These are phyloP conservation scores for Seladonia tumulorum DNA, from an alignment of 2,888 invertebrate species.

Conservation along the genomic window DNA sequence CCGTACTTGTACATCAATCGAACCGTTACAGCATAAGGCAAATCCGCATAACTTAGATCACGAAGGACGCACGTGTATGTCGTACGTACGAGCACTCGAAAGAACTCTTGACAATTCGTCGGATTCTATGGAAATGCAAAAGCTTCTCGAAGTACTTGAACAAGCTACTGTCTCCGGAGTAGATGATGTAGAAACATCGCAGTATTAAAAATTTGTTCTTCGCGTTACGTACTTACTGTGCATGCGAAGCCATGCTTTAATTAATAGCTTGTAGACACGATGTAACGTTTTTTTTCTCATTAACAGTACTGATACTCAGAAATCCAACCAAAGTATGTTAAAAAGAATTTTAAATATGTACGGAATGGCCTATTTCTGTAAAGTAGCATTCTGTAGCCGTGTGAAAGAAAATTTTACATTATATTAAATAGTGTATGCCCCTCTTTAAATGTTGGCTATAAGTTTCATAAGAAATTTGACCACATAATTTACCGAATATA, in stretches of 20 bases:
- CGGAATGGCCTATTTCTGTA: conserved; percentile 47
- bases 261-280: conserved; percentile 55
- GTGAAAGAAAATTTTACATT: conserved; percentile 45
- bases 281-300: conserved; percentile 48
- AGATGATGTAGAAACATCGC: conserved; percentile 79
- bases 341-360: conserved; percentile 46
- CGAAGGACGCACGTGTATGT: conserved; percentile 92
- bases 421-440: conserved; percentile 32
- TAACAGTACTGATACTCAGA: conserved; percentile 54
- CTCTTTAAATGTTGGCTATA: conserved; percentile 52
- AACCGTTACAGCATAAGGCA: conserved; percentile 92
- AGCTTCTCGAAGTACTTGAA: conserved; percentile 80
- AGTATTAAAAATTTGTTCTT: conserved; percentile 78
- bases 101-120: conserved; percentile 80
- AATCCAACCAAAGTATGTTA: conserved; percentile 60
- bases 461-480: conserved; percentile 55
- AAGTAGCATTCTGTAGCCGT: conserved; percentile 32
- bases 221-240: conserved; percentile 70
- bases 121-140: conserved; percentile 82
- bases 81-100: conserved; percentile 89
- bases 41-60: conserved; percentile 96
- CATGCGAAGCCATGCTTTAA: conserved; percentile 55
- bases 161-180: conserved; percentile 80
- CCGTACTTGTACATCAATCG: conserved; percentile 10
- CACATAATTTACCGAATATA: conserved; percentile 59